Conservation (phyloP, 2,797 vertebrate species). For the Gallinago stenura region DNA sequence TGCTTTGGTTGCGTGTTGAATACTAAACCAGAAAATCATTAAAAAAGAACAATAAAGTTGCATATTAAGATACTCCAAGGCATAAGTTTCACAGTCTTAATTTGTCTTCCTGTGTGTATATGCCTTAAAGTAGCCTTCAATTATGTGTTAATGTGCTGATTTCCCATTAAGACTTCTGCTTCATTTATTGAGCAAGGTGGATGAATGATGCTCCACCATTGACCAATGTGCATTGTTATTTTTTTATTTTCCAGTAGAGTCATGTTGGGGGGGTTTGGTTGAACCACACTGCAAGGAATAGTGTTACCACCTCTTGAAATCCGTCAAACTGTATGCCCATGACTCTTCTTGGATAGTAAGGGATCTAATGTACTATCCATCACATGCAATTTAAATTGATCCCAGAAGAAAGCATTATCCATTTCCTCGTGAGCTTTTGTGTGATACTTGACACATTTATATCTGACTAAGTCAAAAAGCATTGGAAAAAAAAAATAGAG, state of each 20-base stretch:
- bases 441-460: not conserved
- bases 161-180: not conserved
- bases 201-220: not conserved
- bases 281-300: not conserved
- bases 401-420: not conserved
- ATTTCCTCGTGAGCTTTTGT: not conserved
- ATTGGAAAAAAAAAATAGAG: not conserved
- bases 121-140: not conserved
- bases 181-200: not conserved
- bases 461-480: not conserved
- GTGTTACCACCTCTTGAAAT: not conserved
- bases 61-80: conserved; percentile 23
- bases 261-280: not conserved
- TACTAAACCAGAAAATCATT: conserved; percentile 18
- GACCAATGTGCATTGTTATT: not conserved
- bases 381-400: not conserved
- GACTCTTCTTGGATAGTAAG: not conserved
- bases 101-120: not conserved
- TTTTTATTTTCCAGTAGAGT: not conserved
- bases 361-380: not conserved
- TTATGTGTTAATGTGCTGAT: not conserved
- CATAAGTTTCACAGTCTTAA: not conserved
- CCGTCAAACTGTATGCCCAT: not conserved
- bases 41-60: not conserved
- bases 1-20: not conserved